Base-by-base conservation (phyloP, 2,113 vertebrate genomes). In the Ciconia boyciana region DNA sequence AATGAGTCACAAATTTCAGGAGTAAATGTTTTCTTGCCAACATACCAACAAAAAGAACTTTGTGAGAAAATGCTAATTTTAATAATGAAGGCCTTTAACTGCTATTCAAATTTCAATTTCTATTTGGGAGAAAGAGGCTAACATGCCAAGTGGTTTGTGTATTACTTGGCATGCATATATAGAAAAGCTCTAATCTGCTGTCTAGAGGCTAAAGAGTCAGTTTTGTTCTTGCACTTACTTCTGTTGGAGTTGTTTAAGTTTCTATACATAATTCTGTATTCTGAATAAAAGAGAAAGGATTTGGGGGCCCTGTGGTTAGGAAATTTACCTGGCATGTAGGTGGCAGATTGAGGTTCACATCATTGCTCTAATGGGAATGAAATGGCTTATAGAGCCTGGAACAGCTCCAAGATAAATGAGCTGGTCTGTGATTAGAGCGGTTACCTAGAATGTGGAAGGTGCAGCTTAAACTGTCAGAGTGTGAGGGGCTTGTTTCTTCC, bases 341-440 rank as follows among this genome's bases (percentile, higher is more conserved):
- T 87, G 87, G 89, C 81, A 96, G 74, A 60, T 65, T 90, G 86
- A 94, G 31, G 70, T 52, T 93, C 91, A 83, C 74, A 57, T 87
- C 74, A 68, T 57, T 89, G 57, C 62, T 66, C 70, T 89, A 55
- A 87, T 46, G 44, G 61, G 52, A 89, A 60, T 68, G 48, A 75
- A 96, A 91, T 89, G 64, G 52, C 55, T 78, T 34, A 36, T 7
- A 48, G 60, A 93, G 41, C 44, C 69, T 93, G 95, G 83, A 95
- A 95, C 3, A 89, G 22, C 69, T 91, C 91, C 69, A 48, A 71
- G 69, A 71, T 26, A 84, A 94, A 91, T 39, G 87, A 89, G 77
- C 39, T 75, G 74, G 11, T 82, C 55, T 94, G 83, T 60, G 52
- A 90, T 72, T 71, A 72, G 65, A 60, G 57, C 48, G 64, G 26